Evolutionary conservation across 2,113 vertebrate genomes (phyloP), one percentile per base, ranked within the genome.

Genomic region (Antechinus stuartii): DNA sequence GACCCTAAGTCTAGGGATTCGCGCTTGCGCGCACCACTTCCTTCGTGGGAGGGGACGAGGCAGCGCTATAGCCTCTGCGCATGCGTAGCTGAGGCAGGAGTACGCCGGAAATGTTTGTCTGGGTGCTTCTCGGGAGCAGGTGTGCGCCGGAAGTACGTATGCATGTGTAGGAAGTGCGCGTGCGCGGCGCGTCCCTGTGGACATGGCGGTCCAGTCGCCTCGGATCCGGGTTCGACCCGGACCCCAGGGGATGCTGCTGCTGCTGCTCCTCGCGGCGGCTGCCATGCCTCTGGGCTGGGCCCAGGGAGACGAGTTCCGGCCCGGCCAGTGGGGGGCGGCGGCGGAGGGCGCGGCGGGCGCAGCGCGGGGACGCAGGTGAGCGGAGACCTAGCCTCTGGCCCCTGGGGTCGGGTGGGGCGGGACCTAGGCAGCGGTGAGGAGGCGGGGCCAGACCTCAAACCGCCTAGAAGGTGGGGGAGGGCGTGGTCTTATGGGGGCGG

Each of bases 261-360:
- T 46, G 50, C 10, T 54, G 76, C 8, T 27, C 26, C 42, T 76
- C 12, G 7, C 0, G 0, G 94, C 23, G 6, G 16, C 24, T 0
- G 0, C 19, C 1, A 12, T 7, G 76, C 11, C 46, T 0, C 19
- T 2, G 47, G 25, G 46, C 7, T 12, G 16, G 53, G 49, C 49
- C 27, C 94, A 14, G 91, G 68, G 42, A 27, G 54, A 30, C 47
- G 91, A 84, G 68, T 52, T 91, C 90, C 50, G 11, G 30, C 49
- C 90, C 22, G 50, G 50, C 50, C 50, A n/a, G 6, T 53, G 90
- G 90, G 90, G 50, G 35, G 90, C 26, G 50, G 46, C 68, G 68
- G 68, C 35, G n/a, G 68, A n/a, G 35, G 68, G 68, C 16, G 68
- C 68, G 68, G 35, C 68, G 68, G 68, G n/a, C 5, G 68, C 68